Evolutionary conservation across 2,797 vertebrate species (phyloP), one percentile per base, ranked within the genome.

Genomic region (Pteropus rufus): DNA sequence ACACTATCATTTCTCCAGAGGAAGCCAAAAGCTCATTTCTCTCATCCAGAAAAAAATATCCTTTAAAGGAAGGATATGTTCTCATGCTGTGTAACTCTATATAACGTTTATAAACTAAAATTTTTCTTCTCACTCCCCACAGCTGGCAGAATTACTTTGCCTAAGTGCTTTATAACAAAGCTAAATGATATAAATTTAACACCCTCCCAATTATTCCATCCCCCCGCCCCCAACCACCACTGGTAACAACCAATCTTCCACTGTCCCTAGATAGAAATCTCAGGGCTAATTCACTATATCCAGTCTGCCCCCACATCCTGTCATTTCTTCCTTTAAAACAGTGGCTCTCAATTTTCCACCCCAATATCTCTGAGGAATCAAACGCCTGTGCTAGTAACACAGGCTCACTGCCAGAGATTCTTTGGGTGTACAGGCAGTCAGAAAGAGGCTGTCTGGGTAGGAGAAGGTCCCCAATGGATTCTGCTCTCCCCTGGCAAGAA

Each of bases 301-400:
- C 82, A 70, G 56, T 62, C 34, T 82, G 60, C 67, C 75, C 60
- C 41, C 23, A 8, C 29, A 76, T 65, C 70, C 83, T 81, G 36
- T 39, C 75, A 80, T 77, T 91, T 90, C 70, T 89, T 92, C 56
- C 70, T 96, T 93, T 94, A 65, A 82, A 94, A 94, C 2, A 62
- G 24, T 29, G 52, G 62, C 73, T 95, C 29, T 94, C 69, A 65
- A 34, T 90, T 94, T 93, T 79, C 54, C 19, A 91, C 64, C 21
- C 44, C 31, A 73, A 10, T 2, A n/a, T 91, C 44, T 95, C 82
- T 75, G 31, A 36, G 36, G 44, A 34, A 89, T 70, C 92, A 70
- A 80, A 94, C 0, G 16, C 41, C 29, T 58, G 15, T 56, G 76
- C 54, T 72, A 41, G 21, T 21, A 84, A 94, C 11, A 90, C 49